phyloP scores from a whole-genome alignment of 1,140 invertebrate genomes.

The Drosophila bipectinata region DNA sequence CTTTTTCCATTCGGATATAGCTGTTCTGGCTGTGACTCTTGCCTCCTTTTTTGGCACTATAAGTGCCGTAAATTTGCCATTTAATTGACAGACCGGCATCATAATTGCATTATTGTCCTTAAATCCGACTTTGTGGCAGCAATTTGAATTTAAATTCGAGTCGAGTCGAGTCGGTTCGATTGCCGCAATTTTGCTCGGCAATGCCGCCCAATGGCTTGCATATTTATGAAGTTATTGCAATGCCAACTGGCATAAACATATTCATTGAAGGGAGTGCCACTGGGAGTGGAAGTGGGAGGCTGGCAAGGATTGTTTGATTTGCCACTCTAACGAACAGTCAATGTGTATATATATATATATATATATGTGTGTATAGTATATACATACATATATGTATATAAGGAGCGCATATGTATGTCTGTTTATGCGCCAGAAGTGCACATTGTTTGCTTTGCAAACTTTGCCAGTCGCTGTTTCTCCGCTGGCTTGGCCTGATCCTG shows the following conservation, averaged over 20 bases:
- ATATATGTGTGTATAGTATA: too few relatives aligned
- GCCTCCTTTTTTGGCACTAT: constrained; percentile 9
- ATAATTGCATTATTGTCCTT: constrained; percentile 49
- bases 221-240: constrained; percentile 59
- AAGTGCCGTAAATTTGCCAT: constrained; percentile 57
- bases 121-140: constrained; percentile 31
- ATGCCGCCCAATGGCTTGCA: constrained; percentile 12
- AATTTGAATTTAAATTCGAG: constrained; percentile 41
- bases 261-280: constrained; percentile 24
- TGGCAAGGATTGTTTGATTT: constrained; percentile 38
- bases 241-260: constrained; percentile 55
- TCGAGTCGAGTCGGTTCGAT: constrained; percentile 14
- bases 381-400: not conserved
- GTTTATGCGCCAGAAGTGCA: constrained; percentile 43
- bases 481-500: constrained; percentile 16
- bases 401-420: not conserved
- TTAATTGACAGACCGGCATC: constrained; percentile 52
- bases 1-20: constrained; percentile 25
- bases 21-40: not conserved
- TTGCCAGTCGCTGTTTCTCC: constrained; percentile 36
- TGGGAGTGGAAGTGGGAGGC: not conserved
- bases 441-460: constrained; percentile 60
- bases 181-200: constrained; percentile 5
- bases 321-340: constrained; percentile 47
- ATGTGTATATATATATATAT: not conserved